These are phyloP conservation scores for Zaprionus inermis DNA, from an alignment of 1,140 invertebrate species.

Conservation along the genomic window DNA sequence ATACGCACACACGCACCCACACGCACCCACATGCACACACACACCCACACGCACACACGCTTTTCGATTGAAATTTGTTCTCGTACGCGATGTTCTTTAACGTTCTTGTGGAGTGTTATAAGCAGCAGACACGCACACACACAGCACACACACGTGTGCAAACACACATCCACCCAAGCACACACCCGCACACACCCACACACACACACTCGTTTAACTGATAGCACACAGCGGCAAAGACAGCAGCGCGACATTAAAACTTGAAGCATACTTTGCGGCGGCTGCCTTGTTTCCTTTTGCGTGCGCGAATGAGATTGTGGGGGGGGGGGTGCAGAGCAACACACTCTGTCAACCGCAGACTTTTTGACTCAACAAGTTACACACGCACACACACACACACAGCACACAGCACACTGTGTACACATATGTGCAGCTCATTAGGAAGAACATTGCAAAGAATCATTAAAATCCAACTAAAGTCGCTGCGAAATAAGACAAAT, in stretches of 20 bases:
- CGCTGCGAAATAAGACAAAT: constrained; percentile 13
- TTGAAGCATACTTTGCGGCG: constrained; percentile 57
- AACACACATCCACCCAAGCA: constrained; percentile 3
- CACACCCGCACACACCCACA: constrained; percentile 2
- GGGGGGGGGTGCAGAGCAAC: no score
- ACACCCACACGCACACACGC: neutral
- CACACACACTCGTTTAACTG: neutral
- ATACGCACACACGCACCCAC: neutral
- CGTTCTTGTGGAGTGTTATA: constrained; percentile 19
- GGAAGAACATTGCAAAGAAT: constrained; percentile 18
- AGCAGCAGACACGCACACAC: constrained; percentile 8
- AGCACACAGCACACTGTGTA: neutral
- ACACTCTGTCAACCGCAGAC: constrained; percentile 48
- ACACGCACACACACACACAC: constrained; percentile 30
- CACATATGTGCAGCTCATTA: constrained; percentile 38
- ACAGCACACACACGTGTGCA: constrained; percentile 27
- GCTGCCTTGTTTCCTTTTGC: constrained; percentile 43
- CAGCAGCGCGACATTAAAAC: constrained; percentile 50
- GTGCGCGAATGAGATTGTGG: no score
- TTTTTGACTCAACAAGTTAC: constrained; percentile 55
- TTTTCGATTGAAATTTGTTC: constrained; percentile 1
- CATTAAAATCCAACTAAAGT: constrained; percentile 34
- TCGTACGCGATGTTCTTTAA: constrained; percentile 14
- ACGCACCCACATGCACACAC: neutral
- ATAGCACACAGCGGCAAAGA: neutral